Conservation (phyloP, 30 jellyfish, hydroid and myxozoan genomes). For the Aurelia sp. region DNA sequence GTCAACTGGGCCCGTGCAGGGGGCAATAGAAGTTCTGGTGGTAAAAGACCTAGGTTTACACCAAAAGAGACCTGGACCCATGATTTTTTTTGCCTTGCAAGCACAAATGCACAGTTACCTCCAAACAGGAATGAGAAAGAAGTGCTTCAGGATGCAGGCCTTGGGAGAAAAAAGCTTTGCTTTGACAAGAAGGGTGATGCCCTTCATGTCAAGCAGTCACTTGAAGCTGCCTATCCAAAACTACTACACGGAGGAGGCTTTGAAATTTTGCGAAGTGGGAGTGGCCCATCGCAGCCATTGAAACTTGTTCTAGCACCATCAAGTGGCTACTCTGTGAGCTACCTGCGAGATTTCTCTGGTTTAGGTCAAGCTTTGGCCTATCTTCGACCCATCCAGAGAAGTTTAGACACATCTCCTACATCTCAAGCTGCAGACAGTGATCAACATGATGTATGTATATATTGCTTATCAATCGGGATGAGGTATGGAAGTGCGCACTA, state of each 20-base stretch:
- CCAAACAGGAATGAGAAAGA: background rate
- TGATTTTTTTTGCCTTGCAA: constrained; percentile 1
- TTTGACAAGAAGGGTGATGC: constrained; percentile 12
- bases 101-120: background rate
- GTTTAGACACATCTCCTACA: no score
- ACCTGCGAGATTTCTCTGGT: no score
- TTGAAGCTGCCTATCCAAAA: constrained; percentile 13
- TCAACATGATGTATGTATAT: no score
- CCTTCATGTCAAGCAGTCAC: background rate
- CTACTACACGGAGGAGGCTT: constrained; percentile 7
- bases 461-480: no score
- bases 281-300: background rate
- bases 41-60: background rate
- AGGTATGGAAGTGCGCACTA: no score
- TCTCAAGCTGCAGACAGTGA: no score
- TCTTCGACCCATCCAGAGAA: no score
- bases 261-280: constrained; percentile 2
- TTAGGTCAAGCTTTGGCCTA: no score
- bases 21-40: background rate
- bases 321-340: no score
- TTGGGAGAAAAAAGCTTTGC: background rate
- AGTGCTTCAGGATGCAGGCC: constrained; percentile 9
- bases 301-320: background rate
- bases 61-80: constrained; percentile 15
- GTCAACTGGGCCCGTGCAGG: background rate